A percentile compares a stretch with the other conserved stretches of the same genome.
Conservation (phyloP, 2,888 invertebrate genomes). For the Pyralis farinalis region DNA sequence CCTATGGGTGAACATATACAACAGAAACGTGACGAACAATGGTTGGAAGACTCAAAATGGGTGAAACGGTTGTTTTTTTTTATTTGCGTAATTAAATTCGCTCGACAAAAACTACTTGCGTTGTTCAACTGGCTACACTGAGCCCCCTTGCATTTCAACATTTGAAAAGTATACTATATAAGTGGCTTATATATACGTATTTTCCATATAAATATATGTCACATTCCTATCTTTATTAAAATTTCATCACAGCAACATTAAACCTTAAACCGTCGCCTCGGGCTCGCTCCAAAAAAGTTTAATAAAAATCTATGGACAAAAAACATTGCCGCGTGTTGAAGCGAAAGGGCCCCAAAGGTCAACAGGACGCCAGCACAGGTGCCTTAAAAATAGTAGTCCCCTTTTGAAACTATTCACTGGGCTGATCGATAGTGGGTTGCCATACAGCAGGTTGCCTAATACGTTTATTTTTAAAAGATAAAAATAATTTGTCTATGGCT, state of each 20-base stretch:
- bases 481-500: conserved; percentile 2
- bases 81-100: too few species aligned
- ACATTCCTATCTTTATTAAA: too few species aligned
- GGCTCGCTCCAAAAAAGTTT: conserved; percentile 2
- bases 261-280: background rate
- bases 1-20: too few species aligned
- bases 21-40: too few species aligned
- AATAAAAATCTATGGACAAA: conserved; percentile 15
- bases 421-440: conserved; percentile 27
- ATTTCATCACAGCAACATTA: background rate
- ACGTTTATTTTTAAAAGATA: conserved; percentile 17
- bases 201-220: too few species aligned
- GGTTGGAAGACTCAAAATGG: too few species aligned
- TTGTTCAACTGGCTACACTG: too few species aligned
- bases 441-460: conserved; percentile 23
- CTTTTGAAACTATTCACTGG: conserved; percentile 64
- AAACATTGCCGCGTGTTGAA: conserved; percentile 20
- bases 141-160: too few species aligned
- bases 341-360: conserved; percentile 38
- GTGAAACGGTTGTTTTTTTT: too few species aligned
- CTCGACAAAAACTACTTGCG: too few species aligned
- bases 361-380: conserved; percentile 32
- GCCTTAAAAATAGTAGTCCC: conserved; percentile 55
- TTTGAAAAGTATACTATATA: too few species aligned
- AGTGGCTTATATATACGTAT: too few species aligned